A percentile compares a stretch with the other conserved stretches of the same genome.
These are phyloP conservation scores for Lepidurus apus DNA, from an alignment of 1,140 invertebrate species.

Conservation along the genomic window DNA sequence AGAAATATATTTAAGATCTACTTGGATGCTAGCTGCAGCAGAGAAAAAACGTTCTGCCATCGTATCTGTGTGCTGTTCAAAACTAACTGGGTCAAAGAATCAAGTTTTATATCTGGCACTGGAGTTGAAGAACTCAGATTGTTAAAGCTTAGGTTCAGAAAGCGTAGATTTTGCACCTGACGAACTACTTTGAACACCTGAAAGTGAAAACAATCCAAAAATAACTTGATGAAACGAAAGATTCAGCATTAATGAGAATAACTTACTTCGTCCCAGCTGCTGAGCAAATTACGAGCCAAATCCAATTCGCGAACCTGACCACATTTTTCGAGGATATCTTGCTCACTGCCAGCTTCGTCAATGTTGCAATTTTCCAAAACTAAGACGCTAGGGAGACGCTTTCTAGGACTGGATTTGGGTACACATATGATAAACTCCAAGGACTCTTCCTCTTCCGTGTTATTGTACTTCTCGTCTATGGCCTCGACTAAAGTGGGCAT, in stretches of 20 bases:
- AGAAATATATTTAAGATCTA: slow-evolving; percentile 35
- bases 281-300: slow-evolving; percentile 80
- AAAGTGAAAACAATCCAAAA: slow-evolving; percentile 41
- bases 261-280: slow-evolving; percentile 70
- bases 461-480: slow-evolving; percentile 29
- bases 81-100: slow-evolving; percentile 67
- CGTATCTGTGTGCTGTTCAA: slow-evolving; percentile 78
- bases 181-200: slow-evolving; percentile 76
- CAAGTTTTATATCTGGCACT: slow-evolving; percentile 44
- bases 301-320: slow-evolving; percentile 80
- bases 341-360: slow-evolving; percentile 57
- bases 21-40: slow-evolving; percentile 64
- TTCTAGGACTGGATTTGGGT: slow-evolving; percentile 14
- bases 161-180: slow-evolving; percentile 78
- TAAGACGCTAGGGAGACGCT: slow-evolving; percentile 27
- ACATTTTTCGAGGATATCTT: slow-evolving; percentile 70
- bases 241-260: not conserved
- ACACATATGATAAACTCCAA: slow-evolving; percentile 28
- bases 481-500: slow-evolving; percentile 28
- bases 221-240: not conserved
- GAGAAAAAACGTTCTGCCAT: slow-evolving; percentile 71
- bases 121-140: slow-evolving; percentile 47
- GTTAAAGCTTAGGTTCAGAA: slow-evolving; percentile 87
- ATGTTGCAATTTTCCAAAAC: slow-evolving; percentile 34
- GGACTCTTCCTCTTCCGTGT: slow-evolving; percentile 25